phyloP scores from a whole-genome alignment of 2,113 vertebrate genomes.

The Sinocyclocheilus anshuiensis region DNA sequence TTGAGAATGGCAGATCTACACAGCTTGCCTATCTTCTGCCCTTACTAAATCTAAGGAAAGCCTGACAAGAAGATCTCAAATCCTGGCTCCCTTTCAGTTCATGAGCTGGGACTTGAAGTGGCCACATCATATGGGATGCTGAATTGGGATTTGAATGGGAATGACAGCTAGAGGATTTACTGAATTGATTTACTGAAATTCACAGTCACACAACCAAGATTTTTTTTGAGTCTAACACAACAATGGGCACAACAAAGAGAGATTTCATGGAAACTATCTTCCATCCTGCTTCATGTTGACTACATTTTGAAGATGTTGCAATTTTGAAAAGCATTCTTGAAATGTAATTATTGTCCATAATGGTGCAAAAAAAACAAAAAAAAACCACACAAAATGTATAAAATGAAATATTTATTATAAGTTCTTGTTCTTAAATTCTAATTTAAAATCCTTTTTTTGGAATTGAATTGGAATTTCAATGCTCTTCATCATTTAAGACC shows the following conservation, averaged over 20 bases:
- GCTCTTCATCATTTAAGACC: neutral
- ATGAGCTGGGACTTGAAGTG: neutral
- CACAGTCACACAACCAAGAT: too few species aligned
- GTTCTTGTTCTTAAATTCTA: neutral
- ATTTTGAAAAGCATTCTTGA: neutral
- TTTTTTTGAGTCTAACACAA: too few species aligned
- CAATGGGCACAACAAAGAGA: too few species aligned
- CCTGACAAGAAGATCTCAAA: constrained; percentile 45
- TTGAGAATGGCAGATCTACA: constrained; percentile 53
- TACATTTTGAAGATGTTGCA: neutral
- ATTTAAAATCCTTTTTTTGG: neutral
- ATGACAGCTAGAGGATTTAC: neutral
- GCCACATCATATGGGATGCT: neutral
- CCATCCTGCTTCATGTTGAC: neutral
- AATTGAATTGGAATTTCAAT: neutral
- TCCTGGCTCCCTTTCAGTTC: neutral
- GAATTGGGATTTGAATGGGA: neutral
- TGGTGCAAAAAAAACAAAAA: neutral
- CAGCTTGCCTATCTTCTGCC: constrained; percentile 24
- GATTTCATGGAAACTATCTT: neutral
- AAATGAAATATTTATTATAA: neutral
- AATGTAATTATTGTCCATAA: neutral
- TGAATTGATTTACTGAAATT: neutral
- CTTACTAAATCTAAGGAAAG: constrained; percentile 55
- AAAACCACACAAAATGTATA: too few species aligned